Conservation (phyloP, 2,797 vertebrate genomes). For the Bradypodion pumilum region DNA sequence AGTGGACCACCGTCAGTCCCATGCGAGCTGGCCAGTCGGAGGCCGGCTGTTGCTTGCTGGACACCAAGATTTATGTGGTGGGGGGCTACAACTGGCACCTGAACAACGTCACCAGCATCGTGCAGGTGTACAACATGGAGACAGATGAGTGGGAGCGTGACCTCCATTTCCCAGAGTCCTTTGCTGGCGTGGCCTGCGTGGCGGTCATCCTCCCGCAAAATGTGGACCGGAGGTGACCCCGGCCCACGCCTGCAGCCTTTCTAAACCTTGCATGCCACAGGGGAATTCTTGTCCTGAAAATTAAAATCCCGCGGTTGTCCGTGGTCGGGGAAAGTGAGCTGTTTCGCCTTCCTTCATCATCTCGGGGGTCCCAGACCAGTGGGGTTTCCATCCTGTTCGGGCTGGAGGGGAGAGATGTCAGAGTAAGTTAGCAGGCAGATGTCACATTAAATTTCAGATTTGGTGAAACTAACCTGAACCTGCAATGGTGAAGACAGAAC, state of each 20-base stretch:
- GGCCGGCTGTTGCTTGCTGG: slow-evolving; percentile 90
- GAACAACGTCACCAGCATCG: slow-evolving; percentile 95
- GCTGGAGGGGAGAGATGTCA: too few species aligned
- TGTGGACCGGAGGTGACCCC: slow-evolving; percentile 76
- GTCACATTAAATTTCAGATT: too few species aligned
- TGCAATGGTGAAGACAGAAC: too few species aligned
- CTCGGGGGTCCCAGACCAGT: too few species aligned
- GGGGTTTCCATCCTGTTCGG: neutral
- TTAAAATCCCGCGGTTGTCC: neutral
- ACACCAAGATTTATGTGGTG: slow-evolving; percentile 89
- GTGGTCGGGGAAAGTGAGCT: slow-evolving; percentile 23
- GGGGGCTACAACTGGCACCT: slow-evolving; percentile 99
- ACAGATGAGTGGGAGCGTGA: slow-evolving; percentile 97
- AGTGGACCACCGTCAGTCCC: slow-evolving; percentile 95
- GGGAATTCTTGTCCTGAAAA: slow-evolving; percentile 30
- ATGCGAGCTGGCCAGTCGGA: slow-evolving; percentile 96
- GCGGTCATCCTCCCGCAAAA: slow-evolving; percentile 87
- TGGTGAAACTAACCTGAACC: too few species aligned
- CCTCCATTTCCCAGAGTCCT: slow-evolving; percentile 95
- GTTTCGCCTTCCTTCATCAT: neutral
- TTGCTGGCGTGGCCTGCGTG: slow-evolving; percentile 91
- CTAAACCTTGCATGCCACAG: neutral
- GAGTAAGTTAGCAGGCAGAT: too few species aligned
- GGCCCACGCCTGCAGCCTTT: neutral
- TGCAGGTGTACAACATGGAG: slow-evolving; percentile 96